A percentile compares a stretch with the other conserved stretches of the same genome.
phyloP scores from a whole-genome alignment of 1,140 invertebrate species.

The Augochlora pura region DNA sequence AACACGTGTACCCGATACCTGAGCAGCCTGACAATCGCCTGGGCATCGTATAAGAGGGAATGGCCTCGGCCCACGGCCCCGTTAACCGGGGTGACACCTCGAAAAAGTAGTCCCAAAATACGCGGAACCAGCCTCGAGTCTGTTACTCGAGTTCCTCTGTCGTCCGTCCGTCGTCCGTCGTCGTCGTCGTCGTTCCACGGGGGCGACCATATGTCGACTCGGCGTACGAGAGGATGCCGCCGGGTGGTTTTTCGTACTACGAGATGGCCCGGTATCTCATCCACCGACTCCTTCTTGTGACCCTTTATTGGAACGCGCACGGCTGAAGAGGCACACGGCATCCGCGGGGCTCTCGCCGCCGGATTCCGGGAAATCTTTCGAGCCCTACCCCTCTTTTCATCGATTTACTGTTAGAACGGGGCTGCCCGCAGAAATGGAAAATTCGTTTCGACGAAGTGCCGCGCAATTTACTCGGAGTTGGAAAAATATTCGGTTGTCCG shows the following conservation, averaged over 20 bases:
- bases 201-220: conserved; percentile 66
- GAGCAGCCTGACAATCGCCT: conserved; percentile 67
- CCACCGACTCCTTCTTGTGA: conserved; percentile 9
- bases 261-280: conserved; percentile 47
- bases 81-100: conserved; percentile 57
- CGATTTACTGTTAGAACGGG: background rate
- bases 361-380: conserved; percentile 14
- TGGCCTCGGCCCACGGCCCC: conserved; percentile 47
- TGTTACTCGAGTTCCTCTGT: conserved; percentile 11
- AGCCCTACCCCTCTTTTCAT: background rate
- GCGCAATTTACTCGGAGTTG: too few relatives aligned
- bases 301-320: background rate
- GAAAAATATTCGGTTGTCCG: too few relatives aligned
- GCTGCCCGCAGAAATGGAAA: too few relatives aligned
- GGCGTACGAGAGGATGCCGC: conserved; percentile 49
- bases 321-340: background rate
- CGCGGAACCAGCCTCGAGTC: conserved; percentile 57
- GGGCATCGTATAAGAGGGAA: conserved; percentile 49
- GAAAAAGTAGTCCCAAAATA: conserved; percentile 74
- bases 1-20: conserved; percentile 72
- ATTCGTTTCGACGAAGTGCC: too few relatives aligned
- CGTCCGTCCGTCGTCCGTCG: conserved; percentile 29
- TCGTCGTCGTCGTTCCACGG: conserved; percentile 28
- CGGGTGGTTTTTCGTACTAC: conserved; percentile 51
- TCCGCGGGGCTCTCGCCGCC: too few relatives aligned